Evolutionary conservation across 1,140 invertebrate genomes (phyloP), one percentile per base, ranked within the genome.

Genomic region (Bombus difficillimus): DNA sequence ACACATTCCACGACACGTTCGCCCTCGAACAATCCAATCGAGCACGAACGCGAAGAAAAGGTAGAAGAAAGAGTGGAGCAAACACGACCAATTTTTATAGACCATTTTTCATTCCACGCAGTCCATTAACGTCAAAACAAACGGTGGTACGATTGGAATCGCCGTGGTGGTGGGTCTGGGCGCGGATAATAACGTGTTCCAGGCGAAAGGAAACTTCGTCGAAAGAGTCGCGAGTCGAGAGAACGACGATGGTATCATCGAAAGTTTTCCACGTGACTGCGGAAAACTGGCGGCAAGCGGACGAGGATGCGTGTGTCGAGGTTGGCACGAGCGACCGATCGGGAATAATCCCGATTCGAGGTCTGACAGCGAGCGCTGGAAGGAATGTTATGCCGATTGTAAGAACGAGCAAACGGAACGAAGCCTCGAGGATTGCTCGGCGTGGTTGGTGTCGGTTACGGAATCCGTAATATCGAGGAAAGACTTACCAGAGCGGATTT

Each of bases 401-500:
- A 78, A 79, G 66, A 84, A 84, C 68, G 66, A 84, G 83, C 39
- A 84, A 84, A 79, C 76, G n/a, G 82, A 84, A 64, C 66, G 75
- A 80, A 79, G 37, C 47, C 64, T 9, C 10, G 28, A n/a, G 64
- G 37, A 85, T 81, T 41, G 77, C 57, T 64, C 69, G 68, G 39
- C 83, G 41, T 81, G 59, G 83, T 81, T 41, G 59, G 59, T 68
- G 83, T 81, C 83, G 76, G 41, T 85, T 81, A 81, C 83, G 83
- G 78, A 85, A 85, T 85, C 83, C 71, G 78, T 81, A 85, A 85
- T 81, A 85, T 81, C 71, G 71, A 81, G 83, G 59, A 81, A 74
- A 85, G 78, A 85, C 78, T 85, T 80, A 74, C 71, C 75, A 80
- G 83, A 68, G 57, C 57, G 83, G 83, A 85, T 85, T 85, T 85